These are phyloP conservation scores for Heliconius ethilla DNA, from an alignment of 2,888 invertebrate species.

Conservation along the genomic window DNA sequence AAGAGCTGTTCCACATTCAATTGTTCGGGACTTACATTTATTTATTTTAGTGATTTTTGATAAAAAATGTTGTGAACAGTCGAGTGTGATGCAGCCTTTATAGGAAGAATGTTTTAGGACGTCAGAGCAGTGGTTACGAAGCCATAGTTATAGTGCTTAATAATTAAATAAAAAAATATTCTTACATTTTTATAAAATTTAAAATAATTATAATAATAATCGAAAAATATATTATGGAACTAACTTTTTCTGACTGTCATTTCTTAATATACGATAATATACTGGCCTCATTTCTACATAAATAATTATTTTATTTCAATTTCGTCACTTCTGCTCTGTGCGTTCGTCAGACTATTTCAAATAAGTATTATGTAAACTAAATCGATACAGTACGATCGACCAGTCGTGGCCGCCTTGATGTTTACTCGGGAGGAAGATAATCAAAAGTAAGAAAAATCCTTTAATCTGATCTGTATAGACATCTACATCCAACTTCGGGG, in stretches of 20 bases:
- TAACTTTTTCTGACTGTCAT: background rate
- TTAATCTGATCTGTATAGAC: no score
- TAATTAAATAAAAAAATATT: no score
- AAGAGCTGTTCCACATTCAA: conserved; percentile 5
- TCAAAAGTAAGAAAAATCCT: no score
- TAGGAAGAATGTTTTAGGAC: background rate
- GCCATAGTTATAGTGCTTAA: background rate
- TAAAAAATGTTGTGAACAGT: background rate
- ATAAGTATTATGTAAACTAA: conserved; percentile 32
- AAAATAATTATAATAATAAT: no score
- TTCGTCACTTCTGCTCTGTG: conserved; percentile 16
- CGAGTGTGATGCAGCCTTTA: conserved; percentile 18
- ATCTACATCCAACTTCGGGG: no score
- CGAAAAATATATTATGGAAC: no score
- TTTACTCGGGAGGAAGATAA: no score
- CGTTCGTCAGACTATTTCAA: conserved; percentile 26
- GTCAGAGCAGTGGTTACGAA: conserved; percentile 18
- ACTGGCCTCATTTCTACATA: conserved; percentile 1
- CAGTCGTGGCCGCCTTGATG: no score
- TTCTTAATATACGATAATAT: background rate
- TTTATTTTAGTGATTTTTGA: background rate
- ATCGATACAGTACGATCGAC: no score
- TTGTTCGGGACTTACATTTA: conserved; percentile 1
- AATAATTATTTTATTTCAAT: background rate
- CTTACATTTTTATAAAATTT: no score